Evolutionary conservation across 2,113 vertebrate genomes (phyloP).

Genomic region (Bombycilla garrulus): DNA sequence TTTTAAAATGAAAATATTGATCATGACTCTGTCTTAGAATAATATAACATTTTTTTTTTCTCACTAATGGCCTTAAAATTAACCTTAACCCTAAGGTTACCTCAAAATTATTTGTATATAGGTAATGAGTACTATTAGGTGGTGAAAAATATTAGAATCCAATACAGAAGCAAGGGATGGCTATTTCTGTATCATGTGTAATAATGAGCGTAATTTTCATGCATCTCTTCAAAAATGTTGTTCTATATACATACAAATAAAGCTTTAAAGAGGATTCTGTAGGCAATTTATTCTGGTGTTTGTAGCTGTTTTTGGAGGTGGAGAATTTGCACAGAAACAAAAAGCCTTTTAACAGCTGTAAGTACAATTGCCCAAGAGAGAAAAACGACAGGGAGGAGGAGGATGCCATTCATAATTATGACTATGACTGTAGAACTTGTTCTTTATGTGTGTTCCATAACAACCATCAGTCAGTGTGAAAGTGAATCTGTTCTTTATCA

Average conservation of each 20-base stretch:
- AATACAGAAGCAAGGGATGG: background rate
- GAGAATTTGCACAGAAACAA: conserved; percentile 1
- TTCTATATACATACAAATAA: background rate
- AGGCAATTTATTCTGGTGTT: background rate
- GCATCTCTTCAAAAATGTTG: background rate
- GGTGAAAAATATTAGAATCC: background rate
- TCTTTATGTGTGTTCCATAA: background rate
- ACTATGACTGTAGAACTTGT: background rate
- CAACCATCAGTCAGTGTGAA: background rate
- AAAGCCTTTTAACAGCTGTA: background rate
- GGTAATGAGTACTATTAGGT: background rate
- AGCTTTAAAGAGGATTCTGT: conserved; percentile 8
- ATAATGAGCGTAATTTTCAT: background rate
- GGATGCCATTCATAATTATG: background rate
- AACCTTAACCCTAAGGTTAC: background rate
- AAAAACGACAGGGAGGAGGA: background rate
- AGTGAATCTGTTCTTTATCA: background rate
- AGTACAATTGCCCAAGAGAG: background rate
- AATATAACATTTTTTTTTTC: background rate
- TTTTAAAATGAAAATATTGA: conserved; percentile 3
- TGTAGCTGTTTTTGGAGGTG: background rate
- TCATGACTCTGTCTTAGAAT: background rate
- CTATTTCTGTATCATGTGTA: background rate
- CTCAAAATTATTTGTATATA: background rate
- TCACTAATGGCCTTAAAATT: background rate